These are phyloP conservation scores for Dicyrtoma fusca DNA, from an alignment of 2,888 invertebrate species.

Conservation along the genomic window DNA sequence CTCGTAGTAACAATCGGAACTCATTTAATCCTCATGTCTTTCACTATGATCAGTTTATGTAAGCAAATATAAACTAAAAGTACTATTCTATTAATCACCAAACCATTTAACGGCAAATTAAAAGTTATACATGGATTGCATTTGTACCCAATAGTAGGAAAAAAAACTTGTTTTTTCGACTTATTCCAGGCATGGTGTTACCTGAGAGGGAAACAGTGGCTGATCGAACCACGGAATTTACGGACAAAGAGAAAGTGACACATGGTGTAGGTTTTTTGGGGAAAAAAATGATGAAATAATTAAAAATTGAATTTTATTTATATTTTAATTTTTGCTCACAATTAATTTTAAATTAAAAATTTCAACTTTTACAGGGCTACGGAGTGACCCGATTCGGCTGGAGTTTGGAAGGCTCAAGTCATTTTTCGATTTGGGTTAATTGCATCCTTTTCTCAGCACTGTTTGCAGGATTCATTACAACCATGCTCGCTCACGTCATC, in stretches of 20 bases:
- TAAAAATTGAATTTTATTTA: not conserved
- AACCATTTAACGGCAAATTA: too few species aligned
- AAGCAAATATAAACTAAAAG: not conserved
- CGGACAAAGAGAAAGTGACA: too few species aligned
- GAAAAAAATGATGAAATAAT: not conserved
- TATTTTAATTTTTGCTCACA: too few species aligned
- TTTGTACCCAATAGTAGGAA: too few species aligned
- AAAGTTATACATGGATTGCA: too few species aligned
- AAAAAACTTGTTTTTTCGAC: too few species aligned
- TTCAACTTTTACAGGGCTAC: not conserved
- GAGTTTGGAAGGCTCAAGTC: slow-evolving; percentile 19
- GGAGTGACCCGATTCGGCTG: not conserved
- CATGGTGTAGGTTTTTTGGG: not conserved
- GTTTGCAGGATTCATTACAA: slow-evolving; percentile 2
- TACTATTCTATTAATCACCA: too few species aligned
- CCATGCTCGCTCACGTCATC: slow-evolving; percentile 4
- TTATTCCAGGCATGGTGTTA: not conserved
- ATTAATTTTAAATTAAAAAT: too few species aligned
- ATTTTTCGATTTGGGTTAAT: slow-evolving; percentile 3
- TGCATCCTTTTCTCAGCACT: slow-evolving; percentile 5
- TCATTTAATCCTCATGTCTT: slow-evolving; percentile 8
- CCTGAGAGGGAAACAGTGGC: not conserved
- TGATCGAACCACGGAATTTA: too few species aligned
- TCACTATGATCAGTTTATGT: slow-evolving; percentile 8
- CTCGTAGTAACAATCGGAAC: not conserved